Conservation (phyloP, 2,888 invertebrate genomes). For the Linhomoeus sp. region DNA sequence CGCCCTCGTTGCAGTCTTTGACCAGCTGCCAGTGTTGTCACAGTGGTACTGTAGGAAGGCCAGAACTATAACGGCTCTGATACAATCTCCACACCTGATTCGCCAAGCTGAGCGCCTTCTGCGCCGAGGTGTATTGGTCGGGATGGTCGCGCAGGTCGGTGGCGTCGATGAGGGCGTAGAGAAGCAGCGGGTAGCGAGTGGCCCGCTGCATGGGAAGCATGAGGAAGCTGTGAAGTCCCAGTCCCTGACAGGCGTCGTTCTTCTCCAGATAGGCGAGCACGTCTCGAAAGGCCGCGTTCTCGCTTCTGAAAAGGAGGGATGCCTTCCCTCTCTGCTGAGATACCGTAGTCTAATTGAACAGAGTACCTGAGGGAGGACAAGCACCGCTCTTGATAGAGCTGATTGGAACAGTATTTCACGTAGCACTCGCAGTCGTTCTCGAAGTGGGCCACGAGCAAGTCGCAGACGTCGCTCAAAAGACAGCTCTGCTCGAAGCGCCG, state of each 20-base stretch:
- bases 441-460: conserved; percentile 60
- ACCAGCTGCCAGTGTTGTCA: conserved; percentile 49
- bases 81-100: conserved; percentile 50
- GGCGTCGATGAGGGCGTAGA: conserved; percentile 38
- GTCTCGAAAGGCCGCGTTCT: conserved; percentile 35
- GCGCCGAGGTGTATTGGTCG: conserved; percentile 47
- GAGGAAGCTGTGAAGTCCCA: conserved; percentile 75
- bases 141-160: conserved; percentile 10
- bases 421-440: conserved; percentile 60
- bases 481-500: conserved; percentile 74
- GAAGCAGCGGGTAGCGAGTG: conserved; percentile 50
- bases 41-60: no score
- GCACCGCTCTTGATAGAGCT: conserved; percentile 32
- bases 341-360: no score
- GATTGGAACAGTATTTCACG: conserved; percentile 78
- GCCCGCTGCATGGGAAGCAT: conserved; percentile 95
- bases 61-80: no score
- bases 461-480: conserved; percentile 52
- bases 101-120: conserved; percentile 50
- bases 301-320: no score
- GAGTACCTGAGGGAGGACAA: conserved; percentile 11
- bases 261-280: conserved; percentile 44
- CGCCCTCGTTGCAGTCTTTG: conserved; percentile 78
- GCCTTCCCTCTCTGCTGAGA: no score
- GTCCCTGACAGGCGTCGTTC: conserved; percentile 55